Evolutionary conservation across 2,888 invertebrate genomes (phyloP).

Genomic region (Xiphydria camelus): DNA sequence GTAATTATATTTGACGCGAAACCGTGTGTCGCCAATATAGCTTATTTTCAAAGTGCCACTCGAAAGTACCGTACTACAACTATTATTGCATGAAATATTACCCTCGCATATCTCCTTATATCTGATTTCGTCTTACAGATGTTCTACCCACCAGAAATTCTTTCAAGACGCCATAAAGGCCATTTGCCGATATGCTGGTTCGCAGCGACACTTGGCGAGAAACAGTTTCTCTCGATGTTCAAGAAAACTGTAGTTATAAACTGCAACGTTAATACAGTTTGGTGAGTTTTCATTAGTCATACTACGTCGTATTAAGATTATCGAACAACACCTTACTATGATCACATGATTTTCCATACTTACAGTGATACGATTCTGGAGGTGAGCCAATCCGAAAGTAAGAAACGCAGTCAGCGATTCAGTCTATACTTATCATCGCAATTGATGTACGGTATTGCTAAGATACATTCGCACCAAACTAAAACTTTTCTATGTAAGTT

Average conservation of each 20-base stretch:
- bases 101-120: too few species aligned
- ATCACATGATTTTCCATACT: background rate
- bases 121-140: too few species aligned
- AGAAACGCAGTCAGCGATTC: slow-evolving; percentile 4
- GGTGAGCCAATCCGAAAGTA: background rate
- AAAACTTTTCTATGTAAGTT: slow-evolving; percentile 22
- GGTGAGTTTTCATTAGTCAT: slow-evolving; percentile 17
- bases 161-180: slow-evolving; percentile 19
- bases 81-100: too few species aligned
- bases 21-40: too few species aligned
- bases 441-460: slow-evolving; percentile 26
- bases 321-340: background rate
- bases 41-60: too few species aligned
- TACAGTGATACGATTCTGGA: slow-evolving; percentile 17
- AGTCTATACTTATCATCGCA: slow-evolving; percentile 29
- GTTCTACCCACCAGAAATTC: slow-evolving; percentile 27
- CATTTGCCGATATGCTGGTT: slow-evolving; percentile 30
- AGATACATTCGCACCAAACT: slow-evolving; percentile 25
- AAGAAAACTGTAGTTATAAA: slow-evolving; percentile 7
- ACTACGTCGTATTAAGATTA: too few species aligned
- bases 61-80: too few species aligned
- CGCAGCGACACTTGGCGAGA: slow-evolving; percentile 27
- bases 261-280: slow-evolving; percentile 15
- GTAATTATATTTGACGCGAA: too few species aligned
- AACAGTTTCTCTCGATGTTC: slow-evolving; percentile 20